Conservation (phyloP, 1,140 invertebrate genomes). For the Drosophila orena region DNA sequence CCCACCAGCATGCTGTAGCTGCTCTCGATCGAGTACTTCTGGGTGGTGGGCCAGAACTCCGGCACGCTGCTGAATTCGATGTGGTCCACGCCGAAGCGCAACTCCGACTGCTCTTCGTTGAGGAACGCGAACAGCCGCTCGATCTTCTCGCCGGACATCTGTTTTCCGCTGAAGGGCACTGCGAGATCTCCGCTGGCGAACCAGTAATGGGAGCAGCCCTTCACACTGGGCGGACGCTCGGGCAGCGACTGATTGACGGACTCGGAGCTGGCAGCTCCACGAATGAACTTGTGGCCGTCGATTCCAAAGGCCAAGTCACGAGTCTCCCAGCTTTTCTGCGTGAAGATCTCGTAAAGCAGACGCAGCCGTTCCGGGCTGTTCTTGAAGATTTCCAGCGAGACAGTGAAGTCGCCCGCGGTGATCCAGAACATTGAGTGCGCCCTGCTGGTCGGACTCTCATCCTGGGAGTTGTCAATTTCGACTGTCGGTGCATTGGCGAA, state of each 20-base stretch:
- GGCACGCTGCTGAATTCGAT: conserved; percentile 71
- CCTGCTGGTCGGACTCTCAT: conserved; percentile 20
- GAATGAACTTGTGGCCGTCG: conserved; percentile 65
- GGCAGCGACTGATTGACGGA: conserved; percentile 22
- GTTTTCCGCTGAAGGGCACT: conserved; percentile 72
- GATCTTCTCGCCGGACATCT: conserved; percentile 57
- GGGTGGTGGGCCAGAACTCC: conserved; percentile 56
- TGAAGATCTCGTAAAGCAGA: conserved; percentile 74
- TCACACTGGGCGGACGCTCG: conserved; percentile 46
- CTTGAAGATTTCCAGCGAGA: conserved; percentile 62
- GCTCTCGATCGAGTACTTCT: conserved; percentile 80
- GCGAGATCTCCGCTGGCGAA: conserved; percentile 76
- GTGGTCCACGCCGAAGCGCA: conserved; percentile 75
- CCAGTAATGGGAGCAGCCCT: conserved; percentile 78
- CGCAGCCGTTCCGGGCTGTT: conserved; percentile 60
- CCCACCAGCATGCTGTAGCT: conserved; percentile 81
- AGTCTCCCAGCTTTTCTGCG: conserved; percentile 70
- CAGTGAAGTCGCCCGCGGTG: conserved; percentile 58
- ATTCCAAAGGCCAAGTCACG: conserved; percentile 75
- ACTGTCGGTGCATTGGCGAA: conserved; percentile 71
- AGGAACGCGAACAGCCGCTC: conserved; percentile 69
- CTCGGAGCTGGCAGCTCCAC: not conserved
- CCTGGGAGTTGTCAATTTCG: conserved; percentile 55
- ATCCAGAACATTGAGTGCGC: conserved; percentile 72
- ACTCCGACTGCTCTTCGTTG: conserved; percentile 26